These are phyloP conservation scores for Aphyosemion australe DNA, from an alignment of 2,113 vertebrate species.

Conservation along the genomic window DNA sequence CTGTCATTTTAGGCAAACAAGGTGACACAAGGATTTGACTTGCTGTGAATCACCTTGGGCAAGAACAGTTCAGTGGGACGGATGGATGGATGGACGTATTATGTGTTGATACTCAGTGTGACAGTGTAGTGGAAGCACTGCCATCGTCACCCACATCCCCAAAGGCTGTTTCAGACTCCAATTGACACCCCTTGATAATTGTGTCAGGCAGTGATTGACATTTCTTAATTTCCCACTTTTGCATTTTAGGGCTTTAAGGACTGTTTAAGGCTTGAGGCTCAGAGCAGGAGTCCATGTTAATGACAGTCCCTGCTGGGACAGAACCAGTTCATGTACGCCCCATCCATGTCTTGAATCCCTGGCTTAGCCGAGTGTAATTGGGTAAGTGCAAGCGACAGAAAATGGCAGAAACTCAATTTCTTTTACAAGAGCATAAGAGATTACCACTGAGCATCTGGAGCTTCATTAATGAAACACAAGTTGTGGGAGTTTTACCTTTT, in stretches of 20 bases:
- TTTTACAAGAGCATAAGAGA: not conserved
- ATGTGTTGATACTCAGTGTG: constrained; percentile 50
- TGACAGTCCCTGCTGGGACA: constrained; percentile 43
- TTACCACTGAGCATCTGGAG: not conserved
- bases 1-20: constrained; percentile 48
- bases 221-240: constrained; percentile 64
- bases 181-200: constrained; percentile 38
- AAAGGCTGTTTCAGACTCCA: constrained; percentile 25
- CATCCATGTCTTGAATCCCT: constrained; percentile 6
- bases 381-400: not conserved
- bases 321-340: constrained; percentile 10
- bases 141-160: constrained; percentile 4
- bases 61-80: constrained; percentile 40
- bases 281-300: constrained; percentile 56
- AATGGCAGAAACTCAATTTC: constrained; percentile 4
- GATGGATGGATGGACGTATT: constrained; percentile 52
- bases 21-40: constrained; percentile 35
- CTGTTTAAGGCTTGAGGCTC: constrained; percentile 42
- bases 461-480: not conserved
- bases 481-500: not conserved
- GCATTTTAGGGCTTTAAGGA: constrained; percentile 37
- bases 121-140: constrained; percentile 24
- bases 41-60: constrained; percentile 43
- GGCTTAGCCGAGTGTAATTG: not conserved
- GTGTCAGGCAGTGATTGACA: constrained; percentile 64